Conservation (phyloP, 2,888 invertebrate genomes). For the Pimpla rufipes region DNA sequence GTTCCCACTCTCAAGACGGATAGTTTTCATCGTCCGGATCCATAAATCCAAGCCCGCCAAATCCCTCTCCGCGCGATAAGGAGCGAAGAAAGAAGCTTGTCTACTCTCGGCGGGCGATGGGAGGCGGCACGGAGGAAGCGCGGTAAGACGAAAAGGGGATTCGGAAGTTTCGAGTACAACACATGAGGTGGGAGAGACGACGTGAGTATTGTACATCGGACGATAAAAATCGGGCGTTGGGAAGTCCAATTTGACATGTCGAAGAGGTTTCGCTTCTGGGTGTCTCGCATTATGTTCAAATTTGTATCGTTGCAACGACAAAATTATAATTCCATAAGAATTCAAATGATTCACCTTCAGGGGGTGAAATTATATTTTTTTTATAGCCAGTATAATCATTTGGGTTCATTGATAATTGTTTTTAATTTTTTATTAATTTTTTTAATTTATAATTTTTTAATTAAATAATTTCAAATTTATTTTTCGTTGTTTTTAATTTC, state of each 20-base stretch:
- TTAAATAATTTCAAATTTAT: too few relatives aligned
- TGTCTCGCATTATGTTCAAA: neutral
- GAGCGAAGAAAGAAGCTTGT: slow-evolving; percentile 48
- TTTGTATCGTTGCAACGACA: too few relatives aligned
- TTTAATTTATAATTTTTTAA: too few relatives aligned
- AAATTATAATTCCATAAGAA: too few relatives aligned
- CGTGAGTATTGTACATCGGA: neutral
- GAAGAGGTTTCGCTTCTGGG: neutral
- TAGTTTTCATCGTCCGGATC: slow-evolving; percentile 79
- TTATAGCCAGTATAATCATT: too few relatives aligned
- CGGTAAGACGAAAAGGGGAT: slow-evolving; percentile 46
- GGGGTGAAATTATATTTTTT: too few relatives aligned
- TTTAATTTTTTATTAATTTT: too few relatives aligned
- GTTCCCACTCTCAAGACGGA: slow-evolving; percentile 75
- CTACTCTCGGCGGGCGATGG: slow-evolving; percentile 32
- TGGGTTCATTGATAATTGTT: too few relatives aligned
- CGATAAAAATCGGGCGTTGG: neutral
- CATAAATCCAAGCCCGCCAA: slow-evolving; percentile 77
- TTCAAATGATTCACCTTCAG: too few relatives aligned
- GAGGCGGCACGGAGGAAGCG: slow-evolving; percentile 13
- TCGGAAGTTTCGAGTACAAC: slow-evolving; percentile 33
- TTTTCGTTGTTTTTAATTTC: too few relatives aligned
- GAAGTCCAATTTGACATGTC: neutral
- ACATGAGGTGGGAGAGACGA: neutral
- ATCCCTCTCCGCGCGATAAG: slow-evolving; percentile 56